phyloP scores from a whole-genome alignment of 2,888 invertebrate genomes.

The Lycaena phlaeas region DNA sequence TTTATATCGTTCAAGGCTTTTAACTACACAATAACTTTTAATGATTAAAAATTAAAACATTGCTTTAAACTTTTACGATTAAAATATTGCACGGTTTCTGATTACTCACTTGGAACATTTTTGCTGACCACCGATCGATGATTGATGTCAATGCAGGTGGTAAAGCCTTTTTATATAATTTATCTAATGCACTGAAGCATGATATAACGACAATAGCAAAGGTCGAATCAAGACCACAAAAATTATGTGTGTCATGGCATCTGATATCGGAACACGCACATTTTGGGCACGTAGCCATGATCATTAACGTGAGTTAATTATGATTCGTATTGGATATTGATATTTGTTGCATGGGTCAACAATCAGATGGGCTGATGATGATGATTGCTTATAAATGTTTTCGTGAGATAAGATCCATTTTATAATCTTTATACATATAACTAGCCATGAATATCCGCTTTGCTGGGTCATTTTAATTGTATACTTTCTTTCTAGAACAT shows the following conservation, averaged over 20 bases:
- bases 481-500: too few species aligned
- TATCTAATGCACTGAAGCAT: conserved; percentile 7
- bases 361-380: too few species aligned
- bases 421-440: too few species aligned
- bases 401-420: too few species aligned
- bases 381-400: too few species aligned
- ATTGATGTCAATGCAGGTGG: conserved; percentile 15
- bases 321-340: not conserved
- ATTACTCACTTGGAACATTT: conserved; percentile 16
- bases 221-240: conserved; percentile 9
- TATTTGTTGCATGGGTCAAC: not conserved
- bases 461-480: too few species aligned
- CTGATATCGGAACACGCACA: conserved; percentile 8
- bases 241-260: conserved; percentile 12
- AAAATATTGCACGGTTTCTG: not conserved
- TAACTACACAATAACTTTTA: not conserved
- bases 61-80: not conserved
- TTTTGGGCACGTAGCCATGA: conserved; percentile 7
- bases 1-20: not conserved
- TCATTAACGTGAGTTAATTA: not conserved
- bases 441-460: too few species aligned
- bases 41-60: not conserved
- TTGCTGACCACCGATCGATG: conserved; percentile 13
- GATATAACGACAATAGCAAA: conserved; percentile 9
- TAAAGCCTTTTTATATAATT: conserved; percentile 16